Conservation (phyloP, 2,888 invertebrate genomes). For the Diarsia mendica region DNA sequence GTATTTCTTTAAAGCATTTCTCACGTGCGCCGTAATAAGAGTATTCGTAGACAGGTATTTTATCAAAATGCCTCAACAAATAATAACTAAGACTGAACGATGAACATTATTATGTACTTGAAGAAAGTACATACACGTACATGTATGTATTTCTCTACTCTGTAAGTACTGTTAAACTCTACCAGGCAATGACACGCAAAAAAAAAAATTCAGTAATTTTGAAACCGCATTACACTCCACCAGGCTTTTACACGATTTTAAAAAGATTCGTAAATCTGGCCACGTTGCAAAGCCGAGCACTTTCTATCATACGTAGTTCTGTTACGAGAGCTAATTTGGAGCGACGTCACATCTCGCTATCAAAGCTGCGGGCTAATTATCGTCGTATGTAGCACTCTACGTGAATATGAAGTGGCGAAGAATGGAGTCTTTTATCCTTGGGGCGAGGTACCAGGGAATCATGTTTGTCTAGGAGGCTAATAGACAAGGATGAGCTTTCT, state of each 20-base stretch:
- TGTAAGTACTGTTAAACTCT: too few relatives aligned
- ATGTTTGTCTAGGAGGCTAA: conserved; percentile 52
- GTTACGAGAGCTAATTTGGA: conserved; percentile 58
- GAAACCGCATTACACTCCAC: conserved; percentile 1
- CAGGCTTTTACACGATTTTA: conserved; percentile 18
- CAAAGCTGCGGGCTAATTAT: conserved; percentile 67
- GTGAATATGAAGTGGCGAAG: conserved; percentile 62
- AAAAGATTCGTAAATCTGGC: conserved; percentile 26
- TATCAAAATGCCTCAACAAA: conserved; percentile 19
- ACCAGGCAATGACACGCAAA: neutral
- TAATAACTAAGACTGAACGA: neutral
- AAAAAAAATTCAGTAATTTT: conserved; percentile 6
- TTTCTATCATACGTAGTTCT: conserved; percentile 45
- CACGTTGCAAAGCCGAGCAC: conserved; percentile 39
- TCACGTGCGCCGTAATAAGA: neutral
- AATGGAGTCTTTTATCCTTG: conserved; percentile 61
- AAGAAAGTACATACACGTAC: neutral
- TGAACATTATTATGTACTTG: neutral
- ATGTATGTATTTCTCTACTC: neutral
- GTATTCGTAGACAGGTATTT: conserved; percentile 10
- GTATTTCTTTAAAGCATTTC: conserved; percentile 20
- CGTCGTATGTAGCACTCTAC: conserved; percentile 59
- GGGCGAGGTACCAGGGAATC: conserved; percentile 36
- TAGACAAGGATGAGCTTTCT: conserved; percentile 5
- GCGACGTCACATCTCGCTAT: conserved; percentile 55